These are phyloP conservation scores for Taxidea taxus DNA, from an alignment of 2,113 vertebrate genomes.

Conservation along the genomic window DNA sequence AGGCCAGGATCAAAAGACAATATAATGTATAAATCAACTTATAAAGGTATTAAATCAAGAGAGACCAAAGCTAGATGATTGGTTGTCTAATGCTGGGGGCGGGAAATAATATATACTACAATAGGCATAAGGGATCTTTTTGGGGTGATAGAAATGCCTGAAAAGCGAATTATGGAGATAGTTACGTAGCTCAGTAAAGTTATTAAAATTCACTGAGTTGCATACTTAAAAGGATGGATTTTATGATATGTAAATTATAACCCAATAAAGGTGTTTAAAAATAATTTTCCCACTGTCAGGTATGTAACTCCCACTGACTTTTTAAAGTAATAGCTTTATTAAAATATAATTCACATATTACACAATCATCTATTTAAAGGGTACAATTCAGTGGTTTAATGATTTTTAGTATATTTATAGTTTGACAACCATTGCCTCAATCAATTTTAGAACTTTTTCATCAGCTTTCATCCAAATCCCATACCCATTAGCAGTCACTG, in stretches of 20 bases:
- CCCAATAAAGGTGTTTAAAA: constrained; percentile 51
- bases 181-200: not conserved
- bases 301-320: constrained; percentile 22
- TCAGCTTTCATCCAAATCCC: not conserved
- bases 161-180: not conserved
- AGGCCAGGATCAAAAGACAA: not conserved
- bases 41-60: not conserved
- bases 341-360: constrained; percentile 21
- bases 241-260: constrained; percentile 41
- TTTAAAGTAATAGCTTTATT: constrained; percentile 28
- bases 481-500: not conserved
- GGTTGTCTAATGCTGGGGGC: not conserved
- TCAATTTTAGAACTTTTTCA: not conserved
- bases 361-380: not conserved
- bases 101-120: not conserved
- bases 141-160: not conserved
- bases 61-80: not conserved
- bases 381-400: not conserved
- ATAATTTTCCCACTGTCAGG: constrained; percentile 27
- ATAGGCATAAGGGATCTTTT: not conserved
- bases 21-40: not conserved
- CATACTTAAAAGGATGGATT: not conserved
- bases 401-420: not conserved
- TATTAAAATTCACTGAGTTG: not conserved
- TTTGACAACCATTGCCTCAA: not conserved